phyloP scores from a whole-genome alignment of 2,113 vertebrate genomes.

The Pterocles burchelli region DNA sequence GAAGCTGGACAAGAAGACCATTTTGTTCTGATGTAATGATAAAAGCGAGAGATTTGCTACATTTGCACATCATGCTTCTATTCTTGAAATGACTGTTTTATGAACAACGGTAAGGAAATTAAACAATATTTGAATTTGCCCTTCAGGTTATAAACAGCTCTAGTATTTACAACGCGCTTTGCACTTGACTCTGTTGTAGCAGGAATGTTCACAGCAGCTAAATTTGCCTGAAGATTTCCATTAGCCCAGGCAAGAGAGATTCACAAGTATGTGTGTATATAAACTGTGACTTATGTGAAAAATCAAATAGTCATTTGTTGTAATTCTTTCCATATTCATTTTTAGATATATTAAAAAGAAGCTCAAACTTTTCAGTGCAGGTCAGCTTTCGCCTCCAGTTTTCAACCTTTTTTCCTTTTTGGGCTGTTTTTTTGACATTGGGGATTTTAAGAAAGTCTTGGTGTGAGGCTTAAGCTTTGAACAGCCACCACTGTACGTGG shows the following conservation, averaged over 20 bases:
- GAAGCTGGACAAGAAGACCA: background rate
- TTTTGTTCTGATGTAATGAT: background rate
- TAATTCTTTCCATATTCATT: background rate
- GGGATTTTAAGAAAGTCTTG: background rate
- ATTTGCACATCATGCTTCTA: background rate
- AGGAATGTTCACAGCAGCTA: background rate
- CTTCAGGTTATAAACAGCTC: constrained; percentile 49
- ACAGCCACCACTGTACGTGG: background rate
- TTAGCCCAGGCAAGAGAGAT: background rate
- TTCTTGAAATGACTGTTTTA: background rate
- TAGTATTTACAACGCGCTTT: background rate
- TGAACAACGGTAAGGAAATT: background rate
- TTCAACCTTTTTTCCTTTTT: background rate
- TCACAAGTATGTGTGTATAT: background rate
- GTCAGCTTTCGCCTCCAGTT: background rate
- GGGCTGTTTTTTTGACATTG: background rate
- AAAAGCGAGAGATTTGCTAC: background rate
- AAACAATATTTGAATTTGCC: constrained; percentile 28
- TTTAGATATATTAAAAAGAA: background rate
- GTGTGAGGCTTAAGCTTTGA: background rate
- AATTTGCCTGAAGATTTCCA: constrained; percentile 39
- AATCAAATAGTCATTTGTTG: background rate
- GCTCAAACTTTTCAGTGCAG: background rate
- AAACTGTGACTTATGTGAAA: background rate
- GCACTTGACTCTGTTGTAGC: background rate